phyloP scores from a whole-genome alignment of 2,888 invertebrate species.

The Dicyrtoma fusca region DNA sequence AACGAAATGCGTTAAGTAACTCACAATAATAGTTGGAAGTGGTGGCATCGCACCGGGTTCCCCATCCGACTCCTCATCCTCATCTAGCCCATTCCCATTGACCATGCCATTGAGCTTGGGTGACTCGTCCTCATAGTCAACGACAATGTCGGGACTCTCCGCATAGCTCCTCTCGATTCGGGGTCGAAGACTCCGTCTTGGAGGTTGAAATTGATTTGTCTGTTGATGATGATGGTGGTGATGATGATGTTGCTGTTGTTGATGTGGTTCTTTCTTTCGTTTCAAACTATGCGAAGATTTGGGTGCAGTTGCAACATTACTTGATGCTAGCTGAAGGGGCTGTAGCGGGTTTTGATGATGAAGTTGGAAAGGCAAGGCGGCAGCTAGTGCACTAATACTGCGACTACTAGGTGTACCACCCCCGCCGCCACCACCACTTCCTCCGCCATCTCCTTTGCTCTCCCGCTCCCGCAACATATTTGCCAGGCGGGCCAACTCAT shows the following conservation, averaged over 20 bases:
- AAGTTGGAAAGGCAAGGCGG: conserved; percentile 15
- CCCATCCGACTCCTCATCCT: conserved; percentile 68
- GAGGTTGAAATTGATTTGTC: conserved; percentile 40
- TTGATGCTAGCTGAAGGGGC: conserved; percentile 18
- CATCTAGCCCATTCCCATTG: conserved; percentile 63
- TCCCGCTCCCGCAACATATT: conserved; percentile 53
- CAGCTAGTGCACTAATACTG: neutral
- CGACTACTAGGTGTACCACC: conserved; percentile 6
- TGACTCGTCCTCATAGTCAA: conserved; percentile 62
- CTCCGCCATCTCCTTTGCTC: neutral
- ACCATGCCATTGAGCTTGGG: conserved; percentile 61
- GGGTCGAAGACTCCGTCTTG: conserved; percentile 75
- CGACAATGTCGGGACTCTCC: conserved; percentile 72
- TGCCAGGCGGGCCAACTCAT: conserved; percentile 54
- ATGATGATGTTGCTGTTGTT: conserved; percentile 40
- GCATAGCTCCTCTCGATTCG: conserved; percentile 85
- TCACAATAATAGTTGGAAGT: conserved; percentile 71
- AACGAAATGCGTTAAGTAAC: no score
- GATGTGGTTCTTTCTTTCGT: conserved; percentile 54
- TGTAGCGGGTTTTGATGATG: conserved; percentile 4
- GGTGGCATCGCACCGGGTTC: conserved; percentile 69
- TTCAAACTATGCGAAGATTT: conserved; percentile 45
- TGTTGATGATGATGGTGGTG: conserved; percentile 37
- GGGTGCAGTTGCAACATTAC: conserved; percentile 18
- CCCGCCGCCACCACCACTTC: neutral